Conservation (phyloP, 2,797 vertebrate genomes). For the Hoplostethus mediterraneus region DNA sequence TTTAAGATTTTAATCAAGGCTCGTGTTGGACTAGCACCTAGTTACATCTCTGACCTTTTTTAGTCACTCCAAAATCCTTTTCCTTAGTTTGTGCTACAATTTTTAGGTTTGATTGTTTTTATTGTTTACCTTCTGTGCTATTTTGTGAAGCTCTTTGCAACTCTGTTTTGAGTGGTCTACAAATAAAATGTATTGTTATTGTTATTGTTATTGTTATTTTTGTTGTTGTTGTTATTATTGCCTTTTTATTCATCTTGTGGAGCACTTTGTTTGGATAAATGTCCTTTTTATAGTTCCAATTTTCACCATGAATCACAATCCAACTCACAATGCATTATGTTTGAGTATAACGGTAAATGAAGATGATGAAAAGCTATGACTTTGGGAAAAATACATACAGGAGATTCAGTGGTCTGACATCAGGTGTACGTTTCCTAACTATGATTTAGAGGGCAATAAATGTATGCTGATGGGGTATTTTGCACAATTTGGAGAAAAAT, state of each 20-base stretch:
- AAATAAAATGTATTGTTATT: no score
- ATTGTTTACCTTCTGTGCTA: no score
- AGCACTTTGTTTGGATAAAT: conserved; percentile 46
- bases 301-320: conserved; percentile 54
- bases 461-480: conserved; percentile 68
- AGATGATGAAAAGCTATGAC: conserved; percentile 51
- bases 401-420: conserved; percentile 55
- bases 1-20: no score
- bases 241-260: not conserved
- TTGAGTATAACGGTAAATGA: conserved; percentile 48
- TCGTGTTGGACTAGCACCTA: no score
- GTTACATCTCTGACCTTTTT: no score
- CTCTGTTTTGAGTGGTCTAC: no score
- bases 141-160: no score
- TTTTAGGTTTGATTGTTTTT: no score
- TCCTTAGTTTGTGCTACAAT: no score
- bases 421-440: conserved; percentile 58
- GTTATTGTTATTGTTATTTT: no score
- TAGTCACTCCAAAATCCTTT: no score
- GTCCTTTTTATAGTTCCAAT: conserved; percentile 41
- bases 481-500: conserved; percentile 64
- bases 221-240: no score
- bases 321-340: conserved; percentile 31
- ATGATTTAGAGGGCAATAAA: conserved; percentile 74
- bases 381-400: conserved; percentile 53